phyloP scores from a whole-genome alignment of 2,888 invertebrate species.

The Phaonia tiefii region DNA sequence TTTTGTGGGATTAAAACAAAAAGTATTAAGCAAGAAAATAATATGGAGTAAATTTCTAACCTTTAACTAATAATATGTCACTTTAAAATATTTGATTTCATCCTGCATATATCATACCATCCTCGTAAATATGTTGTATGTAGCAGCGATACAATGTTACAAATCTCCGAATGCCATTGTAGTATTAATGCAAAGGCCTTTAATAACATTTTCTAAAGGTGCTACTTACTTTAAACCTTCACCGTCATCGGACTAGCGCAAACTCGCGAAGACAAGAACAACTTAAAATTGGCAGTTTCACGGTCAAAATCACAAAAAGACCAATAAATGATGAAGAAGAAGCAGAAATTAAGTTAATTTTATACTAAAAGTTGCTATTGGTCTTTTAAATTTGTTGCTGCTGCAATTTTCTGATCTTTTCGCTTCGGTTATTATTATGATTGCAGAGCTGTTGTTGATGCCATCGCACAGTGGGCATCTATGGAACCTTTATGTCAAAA shows the following conservation, averaged over 20 bases:
- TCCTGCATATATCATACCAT: background rate
- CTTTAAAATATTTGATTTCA: no score
- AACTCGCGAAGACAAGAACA: background rate
- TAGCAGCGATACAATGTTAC: slow-evolving; percentile 23
- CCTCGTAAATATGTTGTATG: background rate
- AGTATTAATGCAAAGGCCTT: slow-evolving; percentile 59
- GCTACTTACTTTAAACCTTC: slow-evolving; percentile 54
- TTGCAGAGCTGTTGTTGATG: slow-evolving; percentile 51
- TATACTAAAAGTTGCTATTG: slow-evolving; percentile 62
- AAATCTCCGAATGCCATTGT: slow-evolving; percentile 12
- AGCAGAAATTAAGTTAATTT: slow-evolving; percentile 51
- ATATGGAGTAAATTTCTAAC: no score
- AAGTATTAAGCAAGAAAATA: no score
- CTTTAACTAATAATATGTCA: no score
- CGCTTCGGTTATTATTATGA: slow-evolving; percentile 60
- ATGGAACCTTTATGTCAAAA: no score
- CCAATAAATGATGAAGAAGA: slow-evolving; percentile 45
- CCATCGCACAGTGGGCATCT: no score
- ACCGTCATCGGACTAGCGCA: slow-evolving; percentile 26
- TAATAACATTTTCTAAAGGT: slow-evolving; percentile 35
- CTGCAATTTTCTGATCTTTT: slow-evolving; percentile 46
- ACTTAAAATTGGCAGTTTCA: slow-evolving; percentile 70
- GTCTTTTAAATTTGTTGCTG: slow-evolving; percentile 47
- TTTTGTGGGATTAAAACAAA: no score
- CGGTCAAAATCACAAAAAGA: slow-evolving; percentile 56